These are phyloP conservation scores for Lasioglossum morio DNA, from an alignment of 2,888 invertebrate species.

Conservation along the genomic window DNA sequence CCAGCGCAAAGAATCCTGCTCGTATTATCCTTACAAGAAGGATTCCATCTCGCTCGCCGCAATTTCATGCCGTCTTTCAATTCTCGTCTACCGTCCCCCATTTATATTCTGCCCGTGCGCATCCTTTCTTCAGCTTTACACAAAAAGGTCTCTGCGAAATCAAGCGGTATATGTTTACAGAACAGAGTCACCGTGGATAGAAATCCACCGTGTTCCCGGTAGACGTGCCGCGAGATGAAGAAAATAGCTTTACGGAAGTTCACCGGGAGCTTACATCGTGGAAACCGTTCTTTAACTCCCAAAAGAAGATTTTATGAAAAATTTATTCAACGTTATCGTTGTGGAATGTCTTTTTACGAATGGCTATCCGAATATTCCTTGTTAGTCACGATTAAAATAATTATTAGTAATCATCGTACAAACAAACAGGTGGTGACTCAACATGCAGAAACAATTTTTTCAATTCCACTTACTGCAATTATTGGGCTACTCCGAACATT, in stretches of 20 bases:
- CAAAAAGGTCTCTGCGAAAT: slow-evolving; percentile 24
- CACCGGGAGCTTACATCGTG: slow-evolving; percentile 1
- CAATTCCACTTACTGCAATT: too few species aligned
- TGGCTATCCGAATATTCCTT: too few species aligned
- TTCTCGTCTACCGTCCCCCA: background rate
- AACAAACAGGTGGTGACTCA: too few species aligned
- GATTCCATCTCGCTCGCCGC: slow-evolving; percentile 5
- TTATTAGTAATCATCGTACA: background rate
- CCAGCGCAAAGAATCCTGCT: background rate
- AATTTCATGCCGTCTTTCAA: slow-evolving; percentile 3
- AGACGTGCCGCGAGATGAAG: background rate
- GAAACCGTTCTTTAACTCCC: background rate
- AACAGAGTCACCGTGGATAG: slow-evolving; percentile 9
- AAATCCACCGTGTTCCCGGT: slow-evolving; percentile 31
- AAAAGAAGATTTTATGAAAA: background rate
- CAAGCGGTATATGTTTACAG: slow-evolving; percentile 20
- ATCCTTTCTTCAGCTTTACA: slow-evolving; percentile 34
- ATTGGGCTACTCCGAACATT: too few species aligned
- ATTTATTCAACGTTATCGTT: background rate
- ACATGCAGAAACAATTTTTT: too few species aligned
- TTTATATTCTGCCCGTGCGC: slow-evolving; percentile 2
- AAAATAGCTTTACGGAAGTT: slow-evolving; percentile 9
- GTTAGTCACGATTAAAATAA: too few species aligned
- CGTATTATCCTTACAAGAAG: background rate
- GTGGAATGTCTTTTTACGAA: background rate